A percentile compares a stretch with the other conserved stretches of the same genome.
These are phyloP conservation scores for Polymixis lichenea DNA, from an alignment of 2,888 invertebrate species.

Conservation along the genomic window DNA sequence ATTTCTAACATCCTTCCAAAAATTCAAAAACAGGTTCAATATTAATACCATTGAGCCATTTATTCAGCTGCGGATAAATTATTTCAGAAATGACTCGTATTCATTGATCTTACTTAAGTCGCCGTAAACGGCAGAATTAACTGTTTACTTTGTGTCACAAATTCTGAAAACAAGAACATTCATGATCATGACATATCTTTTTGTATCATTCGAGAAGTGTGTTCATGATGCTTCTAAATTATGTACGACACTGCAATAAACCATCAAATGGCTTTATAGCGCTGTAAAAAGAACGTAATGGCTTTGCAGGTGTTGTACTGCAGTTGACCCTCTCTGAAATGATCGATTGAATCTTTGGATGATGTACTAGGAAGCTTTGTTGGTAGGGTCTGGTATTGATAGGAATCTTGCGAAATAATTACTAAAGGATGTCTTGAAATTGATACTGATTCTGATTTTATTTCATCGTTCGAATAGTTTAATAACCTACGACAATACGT, in stretches of 20 bases:
- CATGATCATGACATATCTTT: conserved; percentile 44
- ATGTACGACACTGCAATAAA: conserved; percentile 81
- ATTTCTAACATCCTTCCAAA: not conserved
- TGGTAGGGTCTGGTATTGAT: conserved; percentile 15
- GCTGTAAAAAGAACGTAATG: conserved; percentile 78
- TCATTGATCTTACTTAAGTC: conserved; percentile 12
- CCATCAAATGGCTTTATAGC: conserved; percentile 81
- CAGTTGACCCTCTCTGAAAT: conserved; percentile 59
- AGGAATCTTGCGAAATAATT: conserved; percentile 18
- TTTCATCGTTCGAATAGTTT: not conserved
- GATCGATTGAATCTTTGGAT: conserved; percentile 27
- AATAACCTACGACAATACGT: not conserved
- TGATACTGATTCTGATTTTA: not conserved
- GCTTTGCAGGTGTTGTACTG: conserved; percentile 76
- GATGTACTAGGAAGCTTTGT: conserved; percentile 23
- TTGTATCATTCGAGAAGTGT: conserved; percentile 67
- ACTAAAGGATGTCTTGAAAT: not conserved
- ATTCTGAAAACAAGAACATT: conserved; percentile 57
- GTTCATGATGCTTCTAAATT: conserved; percentile 74
- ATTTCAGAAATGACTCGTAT: conserved; percentile 23
- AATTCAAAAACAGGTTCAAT: not conserved
- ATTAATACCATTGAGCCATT: not conserved
- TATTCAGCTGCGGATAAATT: conserved; percentile 14
- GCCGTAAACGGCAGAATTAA: conserved; percentile 26
- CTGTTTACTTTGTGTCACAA: conserved; percentile 31